Evolutionary conservation across 2,797 vertebrate genomes (phyloP).

Genomic region (Otolemur crassicaudatus): DNA sequence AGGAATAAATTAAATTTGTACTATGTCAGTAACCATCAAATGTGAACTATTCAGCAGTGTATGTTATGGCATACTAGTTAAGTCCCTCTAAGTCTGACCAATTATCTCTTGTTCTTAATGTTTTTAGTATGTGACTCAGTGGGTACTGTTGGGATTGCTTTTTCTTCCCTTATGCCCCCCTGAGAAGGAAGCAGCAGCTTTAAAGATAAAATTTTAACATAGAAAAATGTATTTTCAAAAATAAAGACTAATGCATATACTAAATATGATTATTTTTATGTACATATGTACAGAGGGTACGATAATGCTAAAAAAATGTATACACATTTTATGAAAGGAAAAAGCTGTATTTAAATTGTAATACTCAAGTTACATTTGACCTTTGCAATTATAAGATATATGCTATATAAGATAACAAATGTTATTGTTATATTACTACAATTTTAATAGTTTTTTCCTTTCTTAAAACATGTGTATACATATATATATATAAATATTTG

Average conservation of each 20-base stretch:
- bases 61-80: constrained; percentile 38
- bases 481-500: no score
- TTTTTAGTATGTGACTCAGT: constrained; percentile 26
- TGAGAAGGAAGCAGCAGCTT: constrained; percentile 49
- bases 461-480: no score
- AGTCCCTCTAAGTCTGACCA: constrained; percentile 14
- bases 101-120: constrained; percentile 49
- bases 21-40: constrained; percentile 64
- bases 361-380: no score
- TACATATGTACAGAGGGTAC: neutral
- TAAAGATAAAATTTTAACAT: constrained; percentile 46
- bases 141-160: neutral
- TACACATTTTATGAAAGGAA: no score
- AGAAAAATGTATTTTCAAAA: constrained; percentile 57
- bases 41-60: constrained; percentile 6
- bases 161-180: neutral
- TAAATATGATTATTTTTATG: neutral
- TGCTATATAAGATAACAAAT: no score
- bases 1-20: constrained; percentile 77
- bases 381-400: no score
- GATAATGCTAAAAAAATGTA: no score
- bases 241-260: neutral
- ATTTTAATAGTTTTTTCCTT: no score
- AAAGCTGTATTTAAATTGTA: no score
- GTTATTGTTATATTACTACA: no score